Evolutionary conservation across 2,113 vertebrate species (phyloP).

Genomic region (Perca flavescens): DNA sequence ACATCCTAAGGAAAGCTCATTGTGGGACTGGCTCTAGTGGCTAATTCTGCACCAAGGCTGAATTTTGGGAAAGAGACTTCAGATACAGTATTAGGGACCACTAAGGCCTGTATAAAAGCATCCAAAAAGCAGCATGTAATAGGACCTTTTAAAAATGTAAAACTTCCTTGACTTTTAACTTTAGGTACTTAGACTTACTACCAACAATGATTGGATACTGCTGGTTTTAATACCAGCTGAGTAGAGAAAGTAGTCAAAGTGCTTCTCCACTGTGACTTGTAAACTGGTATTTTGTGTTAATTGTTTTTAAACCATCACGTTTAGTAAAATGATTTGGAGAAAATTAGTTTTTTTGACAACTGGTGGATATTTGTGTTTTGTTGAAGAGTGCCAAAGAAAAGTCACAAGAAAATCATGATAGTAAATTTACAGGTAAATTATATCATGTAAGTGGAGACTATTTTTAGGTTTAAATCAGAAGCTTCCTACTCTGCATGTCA

Average conservation of each 20-base stretch:
- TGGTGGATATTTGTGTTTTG: background rate
- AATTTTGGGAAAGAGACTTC: no score
- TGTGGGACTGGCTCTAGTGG: no score
- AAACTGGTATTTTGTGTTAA: background rate
- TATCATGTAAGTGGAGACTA: background rate
- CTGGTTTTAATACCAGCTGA: background rate
- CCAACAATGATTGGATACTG: background rate
- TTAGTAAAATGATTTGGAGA: background rate
- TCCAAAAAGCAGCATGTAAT: no score
- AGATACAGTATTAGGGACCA: no score
- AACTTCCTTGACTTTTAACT: background rate
- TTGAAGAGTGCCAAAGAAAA: background rate
- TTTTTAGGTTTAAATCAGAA: constrained; percentile 7
- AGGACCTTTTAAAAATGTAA: background rate
- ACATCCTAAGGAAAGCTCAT: no score
- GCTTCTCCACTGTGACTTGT: background rate
- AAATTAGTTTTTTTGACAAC: background rate
- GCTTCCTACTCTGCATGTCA: constrained; percentile 9
- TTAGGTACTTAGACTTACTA: background rate
- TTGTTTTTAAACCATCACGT: background rate
- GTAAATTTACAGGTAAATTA: background rate
- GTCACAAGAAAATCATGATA: background rate
- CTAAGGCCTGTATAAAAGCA: no score
- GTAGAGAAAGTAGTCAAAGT: background rate
- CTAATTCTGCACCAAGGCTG: no score